Conservation (phyloP, 2,888 invertebrate species). For the Drosophila stalkeri region DNA sequence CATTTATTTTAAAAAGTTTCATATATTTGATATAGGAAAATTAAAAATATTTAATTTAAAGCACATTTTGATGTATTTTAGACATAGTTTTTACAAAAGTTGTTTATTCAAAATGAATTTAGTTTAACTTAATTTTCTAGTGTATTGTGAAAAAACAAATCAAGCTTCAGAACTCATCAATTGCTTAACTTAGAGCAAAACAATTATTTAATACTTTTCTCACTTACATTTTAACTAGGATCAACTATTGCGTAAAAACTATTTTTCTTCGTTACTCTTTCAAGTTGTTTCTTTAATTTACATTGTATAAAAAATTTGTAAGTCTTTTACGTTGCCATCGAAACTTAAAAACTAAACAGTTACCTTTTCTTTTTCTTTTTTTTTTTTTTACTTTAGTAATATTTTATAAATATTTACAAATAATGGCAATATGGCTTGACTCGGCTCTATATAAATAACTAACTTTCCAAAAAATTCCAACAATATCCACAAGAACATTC, state of each 20-base stretch:
- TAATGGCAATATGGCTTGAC: conserved; percentile 74
- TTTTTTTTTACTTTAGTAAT: conserved; percentile 26
- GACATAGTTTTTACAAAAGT: conserved; percentile 1
- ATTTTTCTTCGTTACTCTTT: conserved; percentile 8
- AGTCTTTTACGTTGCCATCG: conserved; percentile 69
- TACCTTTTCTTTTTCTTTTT: conserved; percentile 21
- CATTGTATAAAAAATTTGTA: conserved; percentile 52
- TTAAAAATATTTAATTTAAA: background rate
- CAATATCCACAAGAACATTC: conserved; percentile 54
- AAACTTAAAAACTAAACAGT: conserved; percentile 42
- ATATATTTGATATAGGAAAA: background rate
- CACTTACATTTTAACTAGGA: conserved; percentile 25
- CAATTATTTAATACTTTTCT: conserved; percentile 50
- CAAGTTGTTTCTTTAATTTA: conserved; percentile 14
- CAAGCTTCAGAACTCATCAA: background rate
- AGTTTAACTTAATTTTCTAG: conserved; percentile 7
- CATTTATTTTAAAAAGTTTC: background rate
- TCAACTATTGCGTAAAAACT: conserved; percentile 18
- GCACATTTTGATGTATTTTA: background rate
- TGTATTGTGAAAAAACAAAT: conserved; percentile 18
- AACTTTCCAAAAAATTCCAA: conserved; percentile 45
- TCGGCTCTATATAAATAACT: conserved; percentile 45
- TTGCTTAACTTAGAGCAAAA: conserved; percentile 24
- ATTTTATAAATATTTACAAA: conserved; percentile 75
- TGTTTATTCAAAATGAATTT: conserved; percentile 6